Conservation (phyloP, 2,797 vertebrate species). For the Pipistrellus pygmaeus region DNA sequence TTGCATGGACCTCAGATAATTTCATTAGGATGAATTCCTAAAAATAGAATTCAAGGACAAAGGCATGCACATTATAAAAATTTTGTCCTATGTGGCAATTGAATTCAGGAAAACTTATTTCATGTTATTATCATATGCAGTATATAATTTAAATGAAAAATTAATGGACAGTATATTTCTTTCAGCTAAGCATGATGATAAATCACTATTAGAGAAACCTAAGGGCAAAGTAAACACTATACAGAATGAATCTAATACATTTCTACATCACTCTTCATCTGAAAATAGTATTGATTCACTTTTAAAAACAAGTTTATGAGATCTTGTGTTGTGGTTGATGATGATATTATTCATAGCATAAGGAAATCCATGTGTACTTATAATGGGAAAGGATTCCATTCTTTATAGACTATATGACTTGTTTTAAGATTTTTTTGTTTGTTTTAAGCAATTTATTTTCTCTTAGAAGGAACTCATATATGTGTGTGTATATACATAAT, state of each 20-base stretch:
- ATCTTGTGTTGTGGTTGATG: neutral
- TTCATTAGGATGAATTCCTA: slow-evolving; percentile 31
- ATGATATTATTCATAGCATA: neutral
- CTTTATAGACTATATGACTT: neutral
- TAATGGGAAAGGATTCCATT: neutral
- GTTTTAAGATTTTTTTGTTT: neutral
- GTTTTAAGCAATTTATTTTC: neutral
- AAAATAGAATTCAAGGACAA: slow-evolving; percentile 32
- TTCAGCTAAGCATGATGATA: neutral
- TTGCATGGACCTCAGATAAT: neutral
- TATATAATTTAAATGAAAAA: neutral
- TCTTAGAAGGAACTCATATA: neutral
- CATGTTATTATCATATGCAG: neutral
- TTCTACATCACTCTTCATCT: neutral
- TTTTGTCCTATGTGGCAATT: neutral
- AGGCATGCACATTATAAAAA: neutral
- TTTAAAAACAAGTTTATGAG: neutral
- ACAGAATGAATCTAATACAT: neutral
- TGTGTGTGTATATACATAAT: neutral
- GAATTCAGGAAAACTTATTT: neutral
- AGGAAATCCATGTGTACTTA: neutral
- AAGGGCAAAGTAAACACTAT: neutral
- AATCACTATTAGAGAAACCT: neutral
- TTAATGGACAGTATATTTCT: neutral
- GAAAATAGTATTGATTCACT: neutral